Base-by-base conservation (phyloP, 1,140 invertebrate species). In the Drosophila biarmipes region DNA sequence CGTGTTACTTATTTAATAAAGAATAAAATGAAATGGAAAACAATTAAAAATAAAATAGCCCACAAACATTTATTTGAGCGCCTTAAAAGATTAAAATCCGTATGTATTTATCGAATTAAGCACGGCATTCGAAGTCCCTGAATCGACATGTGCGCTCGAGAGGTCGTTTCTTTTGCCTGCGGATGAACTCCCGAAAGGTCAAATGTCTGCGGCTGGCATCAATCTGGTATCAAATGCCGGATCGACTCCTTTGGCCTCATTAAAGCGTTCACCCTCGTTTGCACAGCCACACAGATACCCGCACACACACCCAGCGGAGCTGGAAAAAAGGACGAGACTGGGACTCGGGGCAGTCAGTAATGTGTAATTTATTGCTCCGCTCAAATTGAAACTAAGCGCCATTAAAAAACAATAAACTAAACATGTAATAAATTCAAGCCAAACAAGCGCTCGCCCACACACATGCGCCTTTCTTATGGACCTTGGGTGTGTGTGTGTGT, bases 371-470 rank as follows among this genome's bases (percentile, higher is more conserved):
- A 86, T 86, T 87, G 59, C 78, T 64, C 59, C 58, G 84, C 71
- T 82, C 82, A 87, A 86, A 86, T 87, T 86, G 82, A 86, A 87
- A 87, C 74, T 82, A 87, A 81, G 71, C 82, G 82, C 82, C 82
- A 86, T 86, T 86, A 86, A 86, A 86, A 86, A 87, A 86, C 82
- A 86, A 86, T 86, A 86, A 86, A 86, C 82, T 78, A 87, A 86
- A 82, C 78, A 86, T 86, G 71, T 89, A 86, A 86, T 86, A 86
- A 86, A 86, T 86, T 82, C 61, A 68, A 69, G 51, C 68, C 73
- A 55, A 69, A 51, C 37, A 58, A 42, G 46, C 24, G 7, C 19
- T 45, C 38, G 51, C 42, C 48, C 27, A 38, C 8, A 31, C 29
- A 10, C 29, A 31, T 31, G 10, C 42, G 53, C 31, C 54, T 12